phyloP scores from a whole-genome alignment of 1,140 invertebrate species.

The Halictus rubicundus region DNA sequence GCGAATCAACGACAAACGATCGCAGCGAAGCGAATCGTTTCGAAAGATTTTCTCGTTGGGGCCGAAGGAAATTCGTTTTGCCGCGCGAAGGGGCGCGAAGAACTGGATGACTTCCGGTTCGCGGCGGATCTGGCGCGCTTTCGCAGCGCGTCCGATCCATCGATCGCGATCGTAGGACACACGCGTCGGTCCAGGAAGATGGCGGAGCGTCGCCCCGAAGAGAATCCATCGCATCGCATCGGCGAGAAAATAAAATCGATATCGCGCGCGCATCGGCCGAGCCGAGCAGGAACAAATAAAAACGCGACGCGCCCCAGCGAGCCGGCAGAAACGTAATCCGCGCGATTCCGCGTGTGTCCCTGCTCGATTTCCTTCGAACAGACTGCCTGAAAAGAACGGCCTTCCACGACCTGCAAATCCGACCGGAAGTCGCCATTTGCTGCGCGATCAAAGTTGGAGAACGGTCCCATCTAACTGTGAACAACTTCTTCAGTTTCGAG shows the following conservation, averaged over 20 bases:
- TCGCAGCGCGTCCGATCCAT: neutral
- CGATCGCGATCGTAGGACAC: neutral
- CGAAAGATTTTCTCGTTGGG: neutral
- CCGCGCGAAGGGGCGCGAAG: neutral
- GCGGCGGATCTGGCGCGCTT: neutral
- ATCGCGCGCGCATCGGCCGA: slow-evolving; percentile 33
- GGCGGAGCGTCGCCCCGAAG: slow-evolving; percentile 38
- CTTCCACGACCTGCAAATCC: no score
- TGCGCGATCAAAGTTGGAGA: no score
- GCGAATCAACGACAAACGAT: no score
- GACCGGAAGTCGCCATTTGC: no score
- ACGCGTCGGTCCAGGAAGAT: no score
- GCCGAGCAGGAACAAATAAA: slow-evolving; percentile 42
- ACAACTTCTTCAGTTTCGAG: no score
- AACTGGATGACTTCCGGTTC: neutral
- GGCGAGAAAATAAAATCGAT: slow-evolving; percentile 57
- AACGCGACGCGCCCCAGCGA: slow-evolving; percentile 15
- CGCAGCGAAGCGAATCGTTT: neutral
- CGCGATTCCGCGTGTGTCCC: neutral
- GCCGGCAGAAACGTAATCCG: neutral
- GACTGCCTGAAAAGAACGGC: no score
- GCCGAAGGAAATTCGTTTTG: neutral
- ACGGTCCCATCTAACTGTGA: no score
- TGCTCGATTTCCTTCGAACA: neutral
- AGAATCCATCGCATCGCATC: slow-evolving; percentile 31